Base-by-base conservation (phyloP, 1,140 invertebrate species). In the Lithobius niger region DNA sequence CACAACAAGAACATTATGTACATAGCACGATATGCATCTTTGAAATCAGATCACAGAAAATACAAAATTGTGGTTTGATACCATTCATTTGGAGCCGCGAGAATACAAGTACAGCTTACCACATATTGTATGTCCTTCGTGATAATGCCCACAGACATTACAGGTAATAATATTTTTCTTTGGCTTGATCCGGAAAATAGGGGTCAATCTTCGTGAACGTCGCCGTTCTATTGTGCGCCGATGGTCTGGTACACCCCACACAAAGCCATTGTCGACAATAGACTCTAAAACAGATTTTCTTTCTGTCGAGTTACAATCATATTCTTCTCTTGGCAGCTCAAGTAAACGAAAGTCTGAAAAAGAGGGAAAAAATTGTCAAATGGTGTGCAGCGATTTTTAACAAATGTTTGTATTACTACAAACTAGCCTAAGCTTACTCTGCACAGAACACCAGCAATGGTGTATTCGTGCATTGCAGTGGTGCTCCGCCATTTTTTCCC, bases 191-290 rank as follows among this genome's bases (percentile, higher is more conserved):
- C 79, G 62, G 60, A 75, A 72, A 86, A 87, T 75, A 76, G 79
- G 18, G 74, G 60, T 67, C 77, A 81, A 40, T 72, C 80, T 88
- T 54, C 85, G 73, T 44, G 75, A 81, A 59, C 73, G 66, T 55
- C 86, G 74, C 68, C 74, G 82, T 65, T 92, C 88, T 28, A 88
- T 54, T 1, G 82, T 79, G 61, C 85, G 71, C 65, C 88, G 74
- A 50, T 76, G 75, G 64, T 83, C 87, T 0, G 88, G 91, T 1
- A 86, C 87, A 56, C 80, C 88, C 76, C 80, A 84, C 18, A 92
- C 62, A 65, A 90, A 76, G n/a, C 82, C 82, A 75, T 87, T 77
- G 2, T 76, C 77, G 18, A 83, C 58, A 13, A 55, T 59, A 6
- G 48, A 50, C 3, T 50, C 48, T 6, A 31, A 4, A 56, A 71